Evolutionary conservation across 92 coral and sea anemone genomes (phyloP), one percentile per base, ranked within the genome.

Genomic region (Bergia sp.): DNA sequence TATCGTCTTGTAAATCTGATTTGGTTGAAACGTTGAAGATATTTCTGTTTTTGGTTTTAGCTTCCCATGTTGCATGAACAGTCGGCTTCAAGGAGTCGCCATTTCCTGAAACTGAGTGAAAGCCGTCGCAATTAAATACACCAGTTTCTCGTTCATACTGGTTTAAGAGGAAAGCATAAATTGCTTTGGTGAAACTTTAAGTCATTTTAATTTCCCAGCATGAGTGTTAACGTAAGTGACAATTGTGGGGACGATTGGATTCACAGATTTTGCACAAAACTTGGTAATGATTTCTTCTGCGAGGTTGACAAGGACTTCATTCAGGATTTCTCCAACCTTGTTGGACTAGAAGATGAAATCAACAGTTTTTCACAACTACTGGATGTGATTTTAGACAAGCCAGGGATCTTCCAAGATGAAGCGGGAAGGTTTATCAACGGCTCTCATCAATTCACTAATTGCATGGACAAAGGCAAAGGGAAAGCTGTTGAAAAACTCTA

Each of bases 201-300:
- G 41, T 44, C 65, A 79, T 42, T 55, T 79, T 79, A 79, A 50
- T 37, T 79, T 79, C 64, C 20, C 82, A 79, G 82, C 82, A 79
- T 79, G 82, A 79, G 65, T 23, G n/a, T 13, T 50, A 53, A 49
- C 39, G 39, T 13, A n/a, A 49, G 82, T 49, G 89, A 82, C 20
- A 87, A 76, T 50, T 73, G 73, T n/a, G 86, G 89, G 5, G 88
- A 81, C 47, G 96, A 92, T 36, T 96, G 98, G 98, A 91, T 96
- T 67, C 95, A 90, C 87, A 93, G 93, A 37, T 96, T 96, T 89
- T 92, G 96, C 81, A 94, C 96, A 40, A 92, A 93, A 81, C 93
- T 93, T 23, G 98, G 98, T 8, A 92, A 96, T 78, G 98, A 96
- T 80, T 94, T 92, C 81, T 94, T 96, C 66, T 95, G 96, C 83